phyloP scores from a whole-genome alignment of 2,797 vertebrate species.

The Florisuga fusca region DNA sequence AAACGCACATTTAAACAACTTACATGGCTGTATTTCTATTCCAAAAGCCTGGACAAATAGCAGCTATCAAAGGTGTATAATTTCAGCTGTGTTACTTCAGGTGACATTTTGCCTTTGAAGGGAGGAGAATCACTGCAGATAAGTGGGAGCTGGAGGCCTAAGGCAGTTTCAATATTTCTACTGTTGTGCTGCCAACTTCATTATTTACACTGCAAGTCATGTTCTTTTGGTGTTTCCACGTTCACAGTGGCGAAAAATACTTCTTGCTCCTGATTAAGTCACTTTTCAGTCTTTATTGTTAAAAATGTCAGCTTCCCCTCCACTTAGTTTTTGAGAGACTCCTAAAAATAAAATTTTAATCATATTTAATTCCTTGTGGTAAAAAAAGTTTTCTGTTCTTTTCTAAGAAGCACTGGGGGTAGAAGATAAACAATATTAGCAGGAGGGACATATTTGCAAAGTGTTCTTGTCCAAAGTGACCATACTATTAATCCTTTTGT shows the following conservation, averaged over 20 bases:
- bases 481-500: not conserved
- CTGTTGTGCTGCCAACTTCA: not conserved
- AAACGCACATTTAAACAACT: not conserved
- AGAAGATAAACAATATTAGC: not conserved
- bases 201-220: not conserved
- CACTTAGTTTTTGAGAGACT: not conserved
- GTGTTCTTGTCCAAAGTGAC: not conserved
- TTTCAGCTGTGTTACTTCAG: constrained; percentile 13
- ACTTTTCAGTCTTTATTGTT: not conserved
- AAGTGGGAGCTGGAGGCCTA: not conserved
- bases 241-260: not conserved
- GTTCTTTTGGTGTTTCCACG: not conserved
- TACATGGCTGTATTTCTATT: not conserved
- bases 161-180: not conserved
- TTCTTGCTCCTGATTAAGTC: not conserved
- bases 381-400: not conserved
- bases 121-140: not conserved
- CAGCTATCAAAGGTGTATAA: not conserved
- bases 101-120: not conserved
- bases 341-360: not conserved
- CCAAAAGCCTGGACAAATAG: not conserved
- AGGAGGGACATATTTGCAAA: not conserved
- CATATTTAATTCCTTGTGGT: not conserved
- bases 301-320: not conserved
- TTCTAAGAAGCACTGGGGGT: not conserved